Percentiles rank a stretch among this genome's conserved stretches.
phyloP scores from a whole-genome alignment of 2,888 invertebrate species.

The Drosophila nr. medialis region DNA sequence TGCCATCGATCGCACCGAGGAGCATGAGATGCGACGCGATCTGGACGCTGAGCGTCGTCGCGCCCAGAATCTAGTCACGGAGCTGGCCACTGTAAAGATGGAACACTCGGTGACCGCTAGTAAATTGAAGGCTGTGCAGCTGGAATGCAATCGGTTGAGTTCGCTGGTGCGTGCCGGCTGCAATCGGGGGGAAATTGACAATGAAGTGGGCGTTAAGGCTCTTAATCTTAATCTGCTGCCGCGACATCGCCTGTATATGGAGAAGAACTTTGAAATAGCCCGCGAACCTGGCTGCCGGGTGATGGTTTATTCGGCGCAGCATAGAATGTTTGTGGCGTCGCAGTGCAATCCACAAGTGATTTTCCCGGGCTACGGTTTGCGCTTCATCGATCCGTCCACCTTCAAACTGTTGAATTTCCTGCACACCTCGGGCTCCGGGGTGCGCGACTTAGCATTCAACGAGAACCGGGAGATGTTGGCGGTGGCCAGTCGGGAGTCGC shows the following conservation, averaged over 20 bases:
- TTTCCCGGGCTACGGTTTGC: conserved; percentile 92
- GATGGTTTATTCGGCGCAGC: conserved; percentile 88
- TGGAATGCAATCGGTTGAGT: conserved; percentile 74
- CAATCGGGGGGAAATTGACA: conserved; percentile 32
- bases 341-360: conserved; percentile 89
- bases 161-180: conserved; percentile 58
- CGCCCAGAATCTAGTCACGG: conserved; percentile 87
- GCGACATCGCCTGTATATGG: conserved; percentile 85
- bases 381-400: conserved; percentile 88
- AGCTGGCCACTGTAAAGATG: conserved; percentile 86
- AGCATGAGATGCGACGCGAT: conserved; percentile 88
- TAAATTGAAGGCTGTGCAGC: conserved; percentile 66
- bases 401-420: conserved; percentile 89
- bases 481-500: conserved; percentile 92
- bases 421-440: conserved; percentile 89
- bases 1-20: conserved; percentile 91
- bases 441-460: conserved; percentile 92
- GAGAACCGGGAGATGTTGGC: conserved; percentile 89
- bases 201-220: conserved; percentile 10
- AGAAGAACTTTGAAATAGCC: conserved; percentile 88
- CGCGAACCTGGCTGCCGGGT: conserved; percentile 92
- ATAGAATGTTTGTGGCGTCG: conserved; percentile 90
- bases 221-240: conserved; percentile 30
- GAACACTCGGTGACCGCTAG: conserved; percentile 62
- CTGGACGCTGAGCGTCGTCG: conserved; percentile 87